These are phyloP conservation scores for Melanerpes aurifrons DNA, from an alignment of 2,113 vertebrate genomes.

Conservation along the genomic window DNA sequence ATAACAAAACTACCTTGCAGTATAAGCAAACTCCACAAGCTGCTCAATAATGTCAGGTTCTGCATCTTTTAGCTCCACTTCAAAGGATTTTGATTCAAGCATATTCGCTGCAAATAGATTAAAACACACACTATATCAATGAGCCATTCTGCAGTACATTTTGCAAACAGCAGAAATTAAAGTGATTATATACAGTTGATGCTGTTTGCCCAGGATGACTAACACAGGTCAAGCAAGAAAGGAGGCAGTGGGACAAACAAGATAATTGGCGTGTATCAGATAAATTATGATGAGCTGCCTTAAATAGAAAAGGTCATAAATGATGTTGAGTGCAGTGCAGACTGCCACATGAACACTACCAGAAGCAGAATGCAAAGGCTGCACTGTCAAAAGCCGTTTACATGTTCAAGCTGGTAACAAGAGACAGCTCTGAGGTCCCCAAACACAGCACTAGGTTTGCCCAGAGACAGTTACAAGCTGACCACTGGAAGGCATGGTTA, in stretches of 20 bases:
- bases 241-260: not conserved
- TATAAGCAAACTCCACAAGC: conserved; percentile 96
- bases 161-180: not conserved
- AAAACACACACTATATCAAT: conserved; percentile 25
- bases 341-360: not conserved
- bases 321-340: not conserved
- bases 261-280: not conserved
- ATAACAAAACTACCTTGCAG: conserved; percentile 84
- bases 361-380: not conserved
- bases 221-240: not conserved
- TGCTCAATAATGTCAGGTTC: conserved; percentile 96
- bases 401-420: not conserved
- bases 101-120: conserved; percentile 86
- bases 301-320: not conserved
- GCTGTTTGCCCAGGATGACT: not conserved
- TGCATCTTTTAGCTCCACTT: conserved; percentile 95
- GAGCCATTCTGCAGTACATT: not conserved
- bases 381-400: not conserved
- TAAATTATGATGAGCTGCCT: not conserved
- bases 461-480: not conserved
- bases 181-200: not conserved
- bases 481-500: not conserved
- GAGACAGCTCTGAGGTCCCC: not conserved
- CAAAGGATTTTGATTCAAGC: conserved; percentile 95
- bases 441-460: not conserved